These are phyloP conservation scores for Ptilorrhoa leucosticta DNA, from an alignment of 2,113 vertebrate species.

Conservation along the genomic window DNA sequence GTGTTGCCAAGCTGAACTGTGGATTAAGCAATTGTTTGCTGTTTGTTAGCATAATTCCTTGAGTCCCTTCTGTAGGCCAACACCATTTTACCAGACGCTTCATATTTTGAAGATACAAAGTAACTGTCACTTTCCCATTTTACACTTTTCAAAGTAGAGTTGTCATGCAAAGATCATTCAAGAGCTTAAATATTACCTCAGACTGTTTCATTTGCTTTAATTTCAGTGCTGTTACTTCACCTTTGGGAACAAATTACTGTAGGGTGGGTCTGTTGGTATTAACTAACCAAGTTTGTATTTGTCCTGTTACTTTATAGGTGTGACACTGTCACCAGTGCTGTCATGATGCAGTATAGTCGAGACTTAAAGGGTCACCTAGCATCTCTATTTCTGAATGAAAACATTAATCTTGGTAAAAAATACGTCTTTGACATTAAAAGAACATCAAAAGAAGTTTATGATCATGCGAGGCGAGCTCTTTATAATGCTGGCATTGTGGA, in stretches of 20 bases:
- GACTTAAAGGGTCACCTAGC: constrained; percentile 96
- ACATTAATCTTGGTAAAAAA: constrained; percentile 97
- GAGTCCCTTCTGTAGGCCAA: neutral
- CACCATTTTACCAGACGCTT: neutral
- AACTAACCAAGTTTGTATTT: neutral
- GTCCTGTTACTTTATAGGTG: constrained; percentile 73
- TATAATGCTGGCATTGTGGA: constrained; percentile 93
- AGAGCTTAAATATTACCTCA: neutral
- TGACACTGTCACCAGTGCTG: constrained; percentile 93
- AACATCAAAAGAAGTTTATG: constrained; percentile 96
- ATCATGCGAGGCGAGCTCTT: constrained; percentile 89
- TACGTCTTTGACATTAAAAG: constrained; percentile 96
- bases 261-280: neutral
- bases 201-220: neutral
- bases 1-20: neutral
- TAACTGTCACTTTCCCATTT: neutral
- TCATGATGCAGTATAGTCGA: constrained; percentile 99
- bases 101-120: neutral
- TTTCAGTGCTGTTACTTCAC: neutral
- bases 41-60: neutral
- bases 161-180: neutral
- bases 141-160: neutral
- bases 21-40: neutral
- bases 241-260: neutral
- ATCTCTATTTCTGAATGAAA: constrained; percentile 96